Conservation (phyloP, 2,797 vertebrate species). For the Tamandua tetradactyla region DNA sequence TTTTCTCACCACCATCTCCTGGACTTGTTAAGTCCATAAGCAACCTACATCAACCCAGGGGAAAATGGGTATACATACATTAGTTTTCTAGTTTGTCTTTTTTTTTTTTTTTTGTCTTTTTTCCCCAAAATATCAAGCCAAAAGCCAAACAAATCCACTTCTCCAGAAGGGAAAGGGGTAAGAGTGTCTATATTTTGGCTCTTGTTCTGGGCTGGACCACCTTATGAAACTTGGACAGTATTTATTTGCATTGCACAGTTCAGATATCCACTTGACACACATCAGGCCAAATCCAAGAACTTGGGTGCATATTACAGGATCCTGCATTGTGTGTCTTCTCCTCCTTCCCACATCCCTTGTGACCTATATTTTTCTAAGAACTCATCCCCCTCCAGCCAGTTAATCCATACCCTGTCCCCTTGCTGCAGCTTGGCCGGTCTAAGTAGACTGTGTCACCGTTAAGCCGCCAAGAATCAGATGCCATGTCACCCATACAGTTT, state of each 20-base stretch:
- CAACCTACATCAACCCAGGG: background rate
- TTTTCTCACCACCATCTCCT: background rate
- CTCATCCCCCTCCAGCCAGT: background rate
- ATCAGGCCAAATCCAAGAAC: background rate
- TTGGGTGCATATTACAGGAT: background rate
- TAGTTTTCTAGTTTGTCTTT: background rate
- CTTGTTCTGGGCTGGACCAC: background rate
- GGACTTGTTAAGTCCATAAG: background rate
- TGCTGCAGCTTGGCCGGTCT: background rate
- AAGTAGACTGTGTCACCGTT: constrained; percentile 51
- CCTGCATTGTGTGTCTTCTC: background rate
- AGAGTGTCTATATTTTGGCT: background rate
- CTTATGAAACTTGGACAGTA: background rate
- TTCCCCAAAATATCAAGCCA: background rate
- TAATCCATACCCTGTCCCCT: constrained; percentile 6
- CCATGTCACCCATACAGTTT: constrained; percentile 48
- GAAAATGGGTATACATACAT: background rate
- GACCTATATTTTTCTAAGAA: background rate
- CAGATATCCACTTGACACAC: background rate
- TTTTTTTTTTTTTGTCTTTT: background rate
- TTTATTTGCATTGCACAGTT: background rate
- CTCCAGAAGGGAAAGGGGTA: background rate
- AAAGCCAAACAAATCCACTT: background rate
- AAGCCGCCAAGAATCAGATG: constrained; percentile 45
- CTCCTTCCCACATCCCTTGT: background rate